Percentiles rank a stretch among this genome's conserved stretches.
phyloP scores from a whole-genome alignment of 2,113 vertebrate species.

The Heterochromis multidens region DNA sequence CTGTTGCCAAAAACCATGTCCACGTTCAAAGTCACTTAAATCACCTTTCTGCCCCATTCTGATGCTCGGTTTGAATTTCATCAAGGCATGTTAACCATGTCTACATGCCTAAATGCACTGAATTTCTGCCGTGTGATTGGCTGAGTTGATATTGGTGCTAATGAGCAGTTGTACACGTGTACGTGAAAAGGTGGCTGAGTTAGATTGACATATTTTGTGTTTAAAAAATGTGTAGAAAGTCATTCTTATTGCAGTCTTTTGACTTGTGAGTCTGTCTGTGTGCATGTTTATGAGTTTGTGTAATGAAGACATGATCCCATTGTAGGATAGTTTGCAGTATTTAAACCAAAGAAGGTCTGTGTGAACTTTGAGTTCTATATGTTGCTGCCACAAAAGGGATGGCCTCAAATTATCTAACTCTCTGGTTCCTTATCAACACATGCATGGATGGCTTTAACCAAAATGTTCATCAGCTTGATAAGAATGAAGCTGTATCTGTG shows the following conservation, averaged over 20 bases:
- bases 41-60: background rate
- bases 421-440: background rate
- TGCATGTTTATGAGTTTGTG: rapidly evolving
- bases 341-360: background rate
- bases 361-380: background rate
- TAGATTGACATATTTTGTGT: too few species aligned
- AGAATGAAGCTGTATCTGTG: background rate
- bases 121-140: background rate
- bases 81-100: too few species aligned
- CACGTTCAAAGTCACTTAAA: background rate
- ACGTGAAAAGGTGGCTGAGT: too few species aligned
- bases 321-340: too few species aligned
- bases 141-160: background rate
- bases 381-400: background rate
- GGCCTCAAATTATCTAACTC: background rate
- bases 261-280: background rate
- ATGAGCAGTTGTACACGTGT: background rate
- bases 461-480: background rate
- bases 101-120: background rate
- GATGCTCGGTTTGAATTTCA: background rate
- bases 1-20: background rate
- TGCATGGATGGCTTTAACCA: background rate
- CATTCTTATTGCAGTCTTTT: too few species aligned
- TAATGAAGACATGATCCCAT: background rate
- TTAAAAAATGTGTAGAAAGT: too few species aligned